Conservation (phyloP, 2,113 vertebrate genomes). For the Rhagologus leucostigma region DNA sequence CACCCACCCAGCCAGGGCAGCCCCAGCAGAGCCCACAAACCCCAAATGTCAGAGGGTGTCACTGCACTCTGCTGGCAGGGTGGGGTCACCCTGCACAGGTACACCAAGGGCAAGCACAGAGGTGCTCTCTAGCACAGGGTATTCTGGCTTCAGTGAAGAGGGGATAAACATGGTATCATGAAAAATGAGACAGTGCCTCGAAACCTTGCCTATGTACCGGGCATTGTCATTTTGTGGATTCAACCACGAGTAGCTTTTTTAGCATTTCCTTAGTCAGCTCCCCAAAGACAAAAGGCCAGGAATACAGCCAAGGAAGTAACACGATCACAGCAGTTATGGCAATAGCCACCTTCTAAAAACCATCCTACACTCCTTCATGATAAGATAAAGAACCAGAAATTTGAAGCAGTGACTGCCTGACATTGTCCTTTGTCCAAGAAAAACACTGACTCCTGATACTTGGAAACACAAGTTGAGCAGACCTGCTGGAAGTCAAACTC, state of each 20-base stretch:
- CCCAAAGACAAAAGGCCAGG: background rate
- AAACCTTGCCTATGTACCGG: background rate
- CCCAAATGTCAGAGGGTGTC: background rate
- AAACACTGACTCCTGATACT: background rate
- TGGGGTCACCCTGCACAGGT: background rate
- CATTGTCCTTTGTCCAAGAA: constrained; percentile 4
- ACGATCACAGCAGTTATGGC: background rate
- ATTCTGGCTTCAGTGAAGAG: background rate
- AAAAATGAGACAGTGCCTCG: background rate
- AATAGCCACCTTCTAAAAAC: constrained; percentile 28
- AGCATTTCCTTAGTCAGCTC: background rate
- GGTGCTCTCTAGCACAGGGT: background rate
- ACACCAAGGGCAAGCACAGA: background rate
- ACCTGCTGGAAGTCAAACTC: background rate
- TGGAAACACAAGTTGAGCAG: background rate
- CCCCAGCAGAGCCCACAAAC: background rate
- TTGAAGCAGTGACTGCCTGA: background rate
- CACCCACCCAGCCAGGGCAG: background rate
- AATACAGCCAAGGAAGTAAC: background rate
- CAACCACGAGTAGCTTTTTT: background rate
- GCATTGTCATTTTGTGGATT: background rate
- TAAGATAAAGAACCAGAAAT: constrained; percentile 28
- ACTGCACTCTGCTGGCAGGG: background rate
- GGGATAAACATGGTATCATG: background rate
- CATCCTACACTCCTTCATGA: background rate